Conservation (phyloP, 1,140 invertebrate genomes). For the Meloidogyne chitwoodi region DNA sequence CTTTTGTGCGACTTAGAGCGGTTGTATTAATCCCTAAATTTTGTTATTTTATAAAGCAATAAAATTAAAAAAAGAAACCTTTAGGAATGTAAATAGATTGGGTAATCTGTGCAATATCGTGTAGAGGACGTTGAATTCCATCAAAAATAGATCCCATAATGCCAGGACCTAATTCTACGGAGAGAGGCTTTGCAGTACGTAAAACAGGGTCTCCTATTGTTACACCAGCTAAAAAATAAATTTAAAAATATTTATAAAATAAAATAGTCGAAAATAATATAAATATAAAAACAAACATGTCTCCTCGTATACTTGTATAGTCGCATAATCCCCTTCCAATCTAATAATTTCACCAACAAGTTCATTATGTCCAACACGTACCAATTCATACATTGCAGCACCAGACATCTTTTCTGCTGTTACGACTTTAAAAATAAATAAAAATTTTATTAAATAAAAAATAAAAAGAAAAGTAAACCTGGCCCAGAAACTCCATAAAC, state of each 20-base stretch:
- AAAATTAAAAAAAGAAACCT: slow-evolving; percentile 64
- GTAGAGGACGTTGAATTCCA: slow-evolving; percentile 95
- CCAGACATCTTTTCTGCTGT: slow-evolving; percentile 98
- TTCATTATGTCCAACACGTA: slow-evolving; percentile 93
- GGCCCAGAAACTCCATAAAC: slow-evolving; percentile 94
- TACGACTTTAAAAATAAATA: slow-evolving; percentile 74
- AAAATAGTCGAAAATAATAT: slow-evolving; percentile 1
- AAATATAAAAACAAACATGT: slow-evolving; percentile 69
- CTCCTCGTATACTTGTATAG: slow-evolving; percentile 99
- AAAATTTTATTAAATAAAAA: neutral
- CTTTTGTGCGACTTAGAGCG: slow-evolving; percentile 73
- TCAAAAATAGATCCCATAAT: slow-evolving; percentile 99
- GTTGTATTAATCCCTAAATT: slow-evolving; percentile 74
- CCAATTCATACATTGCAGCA: slow-evolving; percentile 99
- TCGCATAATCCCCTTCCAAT: slow-evolving; percentile 97
- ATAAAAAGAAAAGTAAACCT: slow-evolving; percentile 62
- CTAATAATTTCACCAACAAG: slow-evolving; percentile 99
- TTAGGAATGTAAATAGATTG: slow-evolving; percentile 98
- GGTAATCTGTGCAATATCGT: slow-evolving; percentile 88
- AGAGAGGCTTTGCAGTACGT: slow-evolving; percentile 92
- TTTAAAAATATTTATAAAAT: slow-evolving; percentile 3
- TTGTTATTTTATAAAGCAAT: neutral
- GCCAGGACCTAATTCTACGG: slow-evolving; percentile 96
- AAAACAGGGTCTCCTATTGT: slow-evolving; percentile 98
- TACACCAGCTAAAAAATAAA: slow-evolving; percentile 72